These are phyloP conservation scores for Pollachius pollachius DNA, from an alignment of 2,113 vertebrate species.

Conservation along the genomic window DNA sequence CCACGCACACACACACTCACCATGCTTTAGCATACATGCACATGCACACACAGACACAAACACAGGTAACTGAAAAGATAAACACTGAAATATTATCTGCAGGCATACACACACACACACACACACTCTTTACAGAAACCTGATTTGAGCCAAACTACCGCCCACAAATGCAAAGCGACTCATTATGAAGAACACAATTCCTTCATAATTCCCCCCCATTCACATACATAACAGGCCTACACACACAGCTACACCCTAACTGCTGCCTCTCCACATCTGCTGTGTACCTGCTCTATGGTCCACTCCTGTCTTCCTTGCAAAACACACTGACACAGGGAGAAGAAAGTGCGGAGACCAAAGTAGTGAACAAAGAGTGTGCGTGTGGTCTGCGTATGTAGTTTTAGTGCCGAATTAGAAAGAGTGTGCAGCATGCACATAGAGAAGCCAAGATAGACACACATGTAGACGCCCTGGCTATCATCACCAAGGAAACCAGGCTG, in stretches of 20 bases:
- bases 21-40: conserved; percentile 10
- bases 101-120: not conserved
- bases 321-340: no score
- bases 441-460: conserved; percentile 15
- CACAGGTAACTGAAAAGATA: not conserved
- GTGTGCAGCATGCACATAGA: not conserved
- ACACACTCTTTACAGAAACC: not conserved
- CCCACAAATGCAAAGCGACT: no score
- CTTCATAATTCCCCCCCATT: not conserved
- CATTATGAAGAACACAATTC: no score
- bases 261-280: not conserved
- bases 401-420: no score
- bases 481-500: conserved; percentile 40
- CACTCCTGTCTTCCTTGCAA: not conserved
- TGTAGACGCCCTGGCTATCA: conserved; percentile 44
- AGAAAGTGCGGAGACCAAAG: no score
- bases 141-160: no score
- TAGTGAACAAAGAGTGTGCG: no score
- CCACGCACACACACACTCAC: conserved; percentile 10
- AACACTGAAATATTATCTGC: not conserved
- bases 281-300: not conserved
- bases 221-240: no score
- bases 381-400: no score
- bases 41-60: conserved; percentile 2
- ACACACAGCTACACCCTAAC: conserved; percentile 4